These are phyloP conservation scores for Lamellibrachia satsuma DNA, from an alignment of 2,888 invertebrate genomes.

Conservation along the genomic window DNA sequence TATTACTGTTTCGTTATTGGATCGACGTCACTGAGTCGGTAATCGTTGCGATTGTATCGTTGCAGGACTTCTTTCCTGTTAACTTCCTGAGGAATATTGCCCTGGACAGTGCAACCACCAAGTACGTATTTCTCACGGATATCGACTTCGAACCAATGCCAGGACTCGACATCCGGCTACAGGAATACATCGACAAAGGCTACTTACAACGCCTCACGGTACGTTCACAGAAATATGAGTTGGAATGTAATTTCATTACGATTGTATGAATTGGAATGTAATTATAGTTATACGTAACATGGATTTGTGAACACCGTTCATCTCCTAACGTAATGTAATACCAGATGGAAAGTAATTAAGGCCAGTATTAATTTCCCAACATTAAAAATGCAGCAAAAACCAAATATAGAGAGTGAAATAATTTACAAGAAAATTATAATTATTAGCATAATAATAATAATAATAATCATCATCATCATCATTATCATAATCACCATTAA, in stretches of 20 bases:
- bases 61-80: background rate
- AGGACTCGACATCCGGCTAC: background rate
- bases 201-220: background rate
- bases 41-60: background rate
- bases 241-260: background rate
- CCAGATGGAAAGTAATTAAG: background rate
- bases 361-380: background rate
- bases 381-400: background rate
- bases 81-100: conserved; percentile 18
- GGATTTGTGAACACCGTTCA: no score
- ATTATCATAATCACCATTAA: no score
- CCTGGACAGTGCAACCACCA: background rate
- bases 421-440: no score
- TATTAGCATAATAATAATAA: no score
- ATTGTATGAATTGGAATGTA: no score
- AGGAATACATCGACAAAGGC: conserved; percentile 18
- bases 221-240: background rate
- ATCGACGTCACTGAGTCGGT: background rate
- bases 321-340: no score
- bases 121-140: conserved; percentile 18
- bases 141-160: conserved; percentile 23
- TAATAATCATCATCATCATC: no score
- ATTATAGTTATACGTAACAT: no score
- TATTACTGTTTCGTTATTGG: no score
- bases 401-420: no score